A percentile compares a stretch with the other conserved stretches of the same genome.
Evolutionary conservation across 2,888 invertebrate genomes (phyloP).

Genomic region (Dynastes tityus): DNA sequence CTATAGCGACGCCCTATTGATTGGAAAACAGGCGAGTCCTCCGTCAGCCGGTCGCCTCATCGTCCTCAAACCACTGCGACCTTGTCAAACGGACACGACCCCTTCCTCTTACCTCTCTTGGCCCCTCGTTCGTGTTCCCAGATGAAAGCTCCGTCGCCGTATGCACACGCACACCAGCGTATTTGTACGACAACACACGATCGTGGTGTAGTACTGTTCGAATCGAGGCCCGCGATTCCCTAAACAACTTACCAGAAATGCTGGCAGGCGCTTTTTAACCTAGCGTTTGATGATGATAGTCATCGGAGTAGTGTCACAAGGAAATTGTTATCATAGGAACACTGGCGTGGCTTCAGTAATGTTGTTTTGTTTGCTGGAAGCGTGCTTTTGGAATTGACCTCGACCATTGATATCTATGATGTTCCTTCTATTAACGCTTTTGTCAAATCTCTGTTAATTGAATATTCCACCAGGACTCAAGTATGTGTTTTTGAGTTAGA

Average conservation of each 20-base stretch:
- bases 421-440: no score
- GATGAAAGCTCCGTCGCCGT: constrained; percentile 6
- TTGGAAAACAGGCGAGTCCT: constrained; percentile 63
- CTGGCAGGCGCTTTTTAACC: neutral
- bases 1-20: constrained; percentile 65
- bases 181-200: no score
- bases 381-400: no score
- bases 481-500: no score
- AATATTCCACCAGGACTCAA: no score
- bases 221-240: neutral
- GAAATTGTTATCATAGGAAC: no score
- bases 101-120: neutral
- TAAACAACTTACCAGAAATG: neutral
- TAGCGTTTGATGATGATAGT: neutral
- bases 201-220: neutral
- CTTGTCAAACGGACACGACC: constrained; percentile 53
- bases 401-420: no score
- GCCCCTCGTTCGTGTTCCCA: neutral
- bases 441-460: no score
- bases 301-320: neutral
- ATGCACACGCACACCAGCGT: neutral
- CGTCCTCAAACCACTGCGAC: constrained; percentile 59
- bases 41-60: constrained; percentile 62
- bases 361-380: no score
- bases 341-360: no score